Percentiles rank a stretch among this genome's conserved stretches.
Evolutionary conservation across 1,140 invertebrate genomes (phyloP).

Genomic region (Zaprionus vittiger): DNA sequence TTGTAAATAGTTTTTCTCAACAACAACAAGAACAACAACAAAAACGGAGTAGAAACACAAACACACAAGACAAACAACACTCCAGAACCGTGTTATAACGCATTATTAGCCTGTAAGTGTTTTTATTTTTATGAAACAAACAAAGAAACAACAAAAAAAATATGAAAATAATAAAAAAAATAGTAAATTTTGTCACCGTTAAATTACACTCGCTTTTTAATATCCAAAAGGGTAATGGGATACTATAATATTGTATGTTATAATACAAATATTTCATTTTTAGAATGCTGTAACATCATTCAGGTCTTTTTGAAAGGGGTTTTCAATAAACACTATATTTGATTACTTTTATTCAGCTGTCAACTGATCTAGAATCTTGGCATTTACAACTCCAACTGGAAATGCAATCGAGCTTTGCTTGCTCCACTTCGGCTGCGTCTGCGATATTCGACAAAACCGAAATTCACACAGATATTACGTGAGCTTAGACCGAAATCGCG

Average conservation of each 20-base stretch:
- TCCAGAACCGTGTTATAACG: constrained; percentile 80
- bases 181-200: constrained; percentile 85
- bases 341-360: background rate
- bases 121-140: constrained; percentile 84
- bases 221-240: background rate
- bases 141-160: constrained; percentile 84
- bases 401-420: background rate
- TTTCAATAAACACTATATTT: background rate
- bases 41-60: constrained; percentile 38
- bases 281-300: too few relatives aligned
- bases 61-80: constrained; percentile 39
- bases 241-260: background rate
- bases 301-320: too few relatives aligned
- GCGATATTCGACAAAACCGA: background rate
- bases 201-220: constrained; percentile 42
- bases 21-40: constrained; percentile 34
- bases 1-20: constrained; percentile 78
- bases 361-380: constrained; percentile 17
- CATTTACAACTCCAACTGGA: background rate
- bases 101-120: constrained; percentile 83
- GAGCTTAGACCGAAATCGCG: background rate
- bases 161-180: constrained; percentile 84
- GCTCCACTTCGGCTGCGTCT: background rate
- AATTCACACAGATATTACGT: constrained; percentile 25
- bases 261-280: too few relatives aligned